These are phyloP conservation scores for Heptranchias perlo DNA, from an alignment of 2,113 vertebrate genomes.

Conservation along the genomic window DNA sequence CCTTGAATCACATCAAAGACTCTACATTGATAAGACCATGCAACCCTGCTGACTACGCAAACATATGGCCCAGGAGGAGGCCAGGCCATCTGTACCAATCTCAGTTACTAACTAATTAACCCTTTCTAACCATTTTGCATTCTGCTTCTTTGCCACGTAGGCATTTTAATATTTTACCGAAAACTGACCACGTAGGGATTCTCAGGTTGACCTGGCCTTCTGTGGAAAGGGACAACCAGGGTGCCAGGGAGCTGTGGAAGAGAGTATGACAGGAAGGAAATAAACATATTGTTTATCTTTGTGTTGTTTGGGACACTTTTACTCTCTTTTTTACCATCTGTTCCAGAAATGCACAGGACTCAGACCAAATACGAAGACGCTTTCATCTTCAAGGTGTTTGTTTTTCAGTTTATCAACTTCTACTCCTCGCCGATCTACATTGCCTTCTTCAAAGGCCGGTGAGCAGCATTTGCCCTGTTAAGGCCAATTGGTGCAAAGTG, in stretches of 20 bases:
- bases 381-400: constrained; percentile 51
- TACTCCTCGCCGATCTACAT: constrained; percentile 51
- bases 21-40: no score
- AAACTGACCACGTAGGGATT: no score
- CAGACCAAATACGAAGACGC: constrained; percentile 50
- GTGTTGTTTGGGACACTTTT: not conserved
- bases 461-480: not conserved
- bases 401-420: constrained; percentile 56
- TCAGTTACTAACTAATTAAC: no score
- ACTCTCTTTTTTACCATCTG: not conserved
- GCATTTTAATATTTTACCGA: no score
- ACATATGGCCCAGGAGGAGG: no score
- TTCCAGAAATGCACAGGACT: constrained; percentile 52
- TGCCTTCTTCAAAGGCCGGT: constrained; percentile 59
- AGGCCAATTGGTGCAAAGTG: not conserved
- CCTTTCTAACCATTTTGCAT: no score
- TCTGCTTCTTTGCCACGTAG: no score
- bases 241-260: not conserved
- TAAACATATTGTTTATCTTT: not conserved
- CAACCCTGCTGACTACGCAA: no score
- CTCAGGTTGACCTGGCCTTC: not conserved
- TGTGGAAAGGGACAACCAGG: not conserved
- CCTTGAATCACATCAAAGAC: no score
- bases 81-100: no score
- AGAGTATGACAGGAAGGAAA: not conserved